Evolutionary conservation across 2,113 vertebrate genomes (phyloP).

Genomic region (Eupsittula cactorum): DNA sequence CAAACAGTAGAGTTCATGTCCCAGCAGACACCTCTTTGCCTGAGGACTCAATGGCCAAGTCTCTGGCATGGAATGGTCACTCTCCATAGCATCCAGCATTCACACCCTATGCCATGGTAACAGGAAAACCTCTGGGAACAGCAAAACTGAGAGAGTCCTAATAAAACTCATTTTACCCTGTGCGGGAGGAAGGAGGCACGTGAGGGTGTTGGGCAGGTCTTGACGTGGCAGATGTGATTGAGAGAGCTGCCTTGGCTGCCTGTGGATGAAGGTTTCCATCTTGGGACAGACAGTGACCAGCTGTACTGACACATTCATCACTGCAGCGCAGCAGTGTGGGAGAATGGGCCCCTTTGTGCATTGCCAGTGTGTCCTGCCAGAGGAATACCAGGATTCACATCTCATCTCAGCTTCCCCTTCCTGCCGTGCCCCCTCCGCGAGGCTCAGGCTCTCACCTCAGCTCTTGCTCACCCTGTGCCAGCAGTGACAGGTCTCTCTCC

Average conservation of each 20-base stretch:
- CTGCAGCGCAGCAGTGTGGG: neutral
- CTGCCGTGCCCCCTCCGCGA: neutral
- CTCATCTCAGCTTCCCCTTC: neutral
- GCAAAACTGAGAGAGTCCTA: neutral
- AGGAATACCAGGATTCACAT: neutral
- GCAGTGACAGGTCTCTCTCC: neutral
- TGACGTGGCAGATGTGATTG: neutral
- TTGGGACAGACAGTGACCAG: neutral
- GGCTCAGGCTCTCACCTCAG: neutral
- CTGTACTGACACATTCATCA: neutral
- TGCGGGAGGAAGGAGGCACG: neutral
- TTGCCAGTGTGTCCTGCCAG: neutral
- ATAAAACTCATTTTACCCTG: neutral
- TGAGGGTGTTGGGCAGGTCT: neutral
- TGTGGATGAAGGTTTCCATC: neutral
- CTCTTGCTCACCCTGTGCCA: neutral
- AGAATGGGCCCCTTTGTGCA: constrained; percentile 19
- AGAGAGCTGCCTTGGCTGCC: neutral
- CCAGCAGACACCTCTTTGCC: neutral
- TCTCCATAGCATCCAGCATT: neutral
- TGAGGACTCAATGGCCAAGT: neutral
- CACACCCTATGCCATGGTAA: neutral
- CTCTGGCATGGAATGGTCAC: neutral
- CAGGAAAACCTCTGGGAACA: neutral
- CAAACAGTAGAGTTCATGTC: neutral